These are phyloP conservation scores for Tenebrosternarchus preto DNA, from an alignment of 2,113 vertebrate species.

Conservation along the genomic window DNA sequence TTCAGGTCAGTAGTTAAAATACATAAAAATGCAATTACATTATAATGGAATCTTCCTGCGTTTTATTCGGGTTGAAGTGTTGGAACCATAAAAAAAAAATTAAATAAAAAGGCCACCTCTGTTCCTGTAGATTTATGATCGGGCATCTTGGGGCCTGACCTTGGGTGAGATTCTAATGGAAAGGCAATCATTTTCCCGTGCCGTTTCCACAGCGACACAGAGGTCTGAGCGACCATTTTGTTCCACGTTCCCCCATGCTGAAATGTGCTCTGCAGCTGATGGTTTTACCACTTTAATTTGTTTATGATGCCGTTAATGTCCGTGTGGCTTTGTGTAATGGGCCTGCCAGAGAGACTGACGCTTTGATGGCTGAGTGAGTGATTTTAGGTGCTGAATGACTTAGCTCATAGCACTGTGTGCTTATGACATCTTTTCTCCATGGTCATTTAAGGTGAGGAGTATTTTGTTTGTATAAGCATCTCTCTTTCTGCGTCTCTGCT, in stretches of 20 bases:
- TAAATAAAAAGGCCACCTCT: conserved; percentile 51
- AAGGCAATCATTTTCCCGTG: conserved; percentile 37
- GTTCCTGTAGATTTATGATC: conserved; percentile 59
- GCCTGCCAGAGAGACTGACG: neutral
- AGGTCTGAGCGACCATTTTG: neutral
- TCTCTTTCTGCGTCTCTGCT: neutral
- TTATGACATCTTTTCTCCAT: neutral
- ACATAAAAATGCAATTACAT: conserved; percentile 77
- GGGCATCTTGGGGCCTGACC: conserved; percentile 58
- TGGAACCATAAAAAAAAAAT: conserved; percentile 58
- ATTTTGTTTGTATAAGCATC: too few species aligned
- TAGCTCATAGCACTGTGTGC: neutral
- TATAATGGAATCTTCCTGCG: conserved; percentile 63
- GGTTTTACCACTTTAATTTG: conserved; percentile 14
- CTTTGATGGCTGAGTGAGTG: neutral
- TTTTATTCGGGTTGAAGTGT: conserved; percentile 50
- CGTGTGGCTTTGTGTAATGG: neutral
- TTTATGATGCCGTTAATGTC: conserved; percentile 41
- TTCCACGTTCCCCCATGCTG: conserved; percentile 8
- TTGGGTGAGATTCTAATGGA: conserved; percentile 51
- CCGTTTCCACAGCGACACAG: neutral
- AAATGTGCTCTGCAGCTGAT: neutral
- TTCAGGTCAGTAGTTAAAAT: conserved; percentile 79
- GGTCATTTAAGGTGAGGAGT: too few species aligned
- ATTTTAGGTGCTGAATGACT: neutral